Base-by-base conservation (phyloP, 2,888 invertebrate genomes). In the Drosophila trichaetosa region DNA sequence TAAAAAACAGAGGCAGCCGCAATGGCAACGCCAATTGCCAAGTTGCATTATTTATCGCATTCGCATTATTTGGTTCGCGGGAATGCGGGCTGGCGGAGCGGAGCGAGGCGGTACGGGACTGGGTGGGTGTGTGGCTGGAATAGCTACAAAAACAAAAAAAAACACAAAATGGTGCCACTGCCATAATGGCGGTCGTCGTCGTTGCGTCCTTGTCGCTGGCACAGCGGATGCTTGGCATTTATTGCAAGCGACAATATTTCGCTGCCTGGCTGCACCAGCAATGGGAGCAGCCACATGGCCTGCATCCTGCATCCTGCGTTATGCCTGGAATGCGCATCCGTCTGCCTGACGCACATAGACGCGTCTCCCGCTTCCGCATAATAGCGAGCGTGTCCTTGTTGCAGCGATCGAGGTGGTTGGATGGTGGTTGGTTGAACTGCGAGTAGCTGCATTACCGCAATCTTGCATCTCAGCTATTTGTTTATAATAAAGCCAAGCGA, bases 241-340 rank as follows among this genome's bases (percentile, higher is more conserved):
- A 90, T 87, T 83, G 83, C 88, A 79, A 83, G 87, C 88, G 88
- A 88, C 88, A 89, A 89, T 87, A 87, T 87, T 89, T 87, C 75
- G 84, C 84, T 84, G 59, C 62, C 73, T 76, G 62, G 65, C 73
- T 76, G 77, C 76, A 76, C 40, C 73, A 53, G 72, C 76, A 48
- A 58, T 46, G 40, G 56, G 48, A 38, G 46, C 71, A 46, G 40
- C 63, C 64, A 70, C 70, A 60, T 58, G 72, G 58, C 46, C n/a
- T 59, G 62, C 27, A 13, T 40, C 46, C 46, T 49, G 64, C 51
- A 56, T 63, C 62, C 52, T 46, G 46, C 29, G 18, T 7, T 16
- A 2, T 27, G 16, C 13, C 21, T 53, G 18, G 66, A 61, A 74
- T 74, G 63, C 61, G 67, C 78, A 75, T 78, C 78, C 78, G 79